Conservation (phyloP, 2,797 vertebrate species). For the Rhadinocentrus ornatus region DNA sequence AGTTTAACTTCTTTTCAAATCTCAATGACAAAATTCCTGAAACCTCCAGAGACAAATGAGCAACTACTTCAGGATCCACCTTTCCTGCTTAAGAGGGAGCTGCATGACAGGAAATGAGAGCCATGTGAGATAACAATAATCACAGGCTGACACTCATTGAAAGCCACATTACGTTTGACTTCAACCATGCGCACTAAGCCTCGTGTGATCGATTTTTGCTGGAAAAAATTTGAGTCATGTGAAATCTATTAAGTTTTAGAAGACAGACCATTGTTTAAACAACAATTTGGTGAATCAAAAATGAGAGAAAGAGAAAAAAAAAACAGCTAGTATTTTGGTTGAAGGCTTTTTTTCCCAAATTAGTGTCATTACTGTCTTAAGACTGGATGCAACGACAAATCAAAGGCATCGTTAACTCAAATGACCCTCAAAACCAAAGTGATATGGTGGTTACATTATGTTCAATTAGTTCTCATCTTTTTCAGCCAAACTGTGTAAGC, state of each 20-base stretch:
- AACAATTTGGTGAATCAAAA: not conserved
- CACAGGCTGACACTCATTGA: constrained; percentile 30
- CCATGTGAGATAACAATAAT: constrained; percentile 33
- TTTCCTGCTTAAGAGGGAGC: not conserved
- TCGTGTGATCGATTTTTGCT: constrained; percentile 46
- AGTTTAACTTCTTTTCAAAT: not conserved
- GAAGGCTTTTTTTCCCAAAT: not conserved
- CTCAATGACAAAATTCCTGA: not conserved
- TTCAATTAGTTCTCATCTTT: too few species aligned
- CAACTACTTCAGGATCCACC: not conserved
- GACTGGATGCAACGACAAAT: not conserved
- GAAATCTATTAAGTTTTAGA: constrained; percentile 28
- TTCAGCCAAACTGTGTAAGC: not conserved
- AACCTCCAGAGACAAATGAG: not conserved
- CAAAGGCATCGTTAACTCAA: not conserved
- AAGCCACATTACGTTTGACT: constrained; percentile 22
- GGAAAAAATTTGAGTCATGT: constrained; percentile 36
- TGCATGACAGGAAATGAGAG: constrained; percentile 52
- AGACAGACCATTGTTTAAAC: not conserved
- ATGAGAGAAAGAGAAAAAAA: not conserved
- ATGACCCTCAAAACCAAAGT: not conserved
- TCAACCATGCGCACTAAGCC: constrained; percentile 10
- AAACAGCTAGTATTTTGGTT: not conserved
- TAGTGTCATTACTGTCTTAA: not conserved
- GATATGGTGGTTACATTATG: not conserved